Evolutionary conservation across 2,888 invertebrate genomes (phyloP), one percentile per base, ranked within the genome.

Genomic region (Ypsolopha scabrella): DNA sequence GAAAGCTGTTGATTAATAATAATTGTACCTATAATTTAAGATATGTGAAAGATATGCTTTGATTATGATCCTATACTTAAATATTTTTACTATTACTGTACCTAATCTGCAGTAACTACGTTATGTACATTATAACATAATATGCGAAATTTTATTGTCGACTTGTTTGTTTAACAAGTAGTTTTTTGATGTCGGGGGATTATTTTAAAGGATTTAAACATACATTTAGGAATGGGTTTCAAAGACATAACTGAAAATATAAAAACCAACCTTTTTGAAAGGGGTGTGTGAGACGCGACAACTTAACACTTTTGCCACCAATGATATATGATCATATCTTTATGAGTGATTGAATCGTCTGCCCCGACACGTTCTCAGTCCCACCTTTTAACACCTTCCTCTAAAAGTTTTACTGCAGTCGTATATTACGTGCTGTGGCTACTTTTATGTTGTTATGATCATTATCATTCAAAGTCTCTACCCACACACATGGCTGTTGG

Each of bases 341-440:
- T 69, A 79, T 83, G 83, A 85, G 81, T 82, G 83, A 85, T 85
- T 79, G 83, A 82, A 82, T 85, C 79, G 77, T 83, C 79, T 75
- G 71, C 71, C 72, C 71, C 62, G 80, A 82, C 83, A 83, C 80
- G 81, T 80, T 72, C 78, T 67, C 70, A 66, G 72, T 63, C 65
- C 67, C 68, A 72, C 75, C 82, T 83, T 83, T 85, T 85, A 80
- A 85, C 83, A 80, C 83, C 85, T 83, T 76, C 81, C 72, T 80
- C 75, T 70, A 71, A 77, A 80, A 80, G 77, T 78, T 85, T 83
- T 82, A 83, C 80, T 72, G 73, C 79, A 65, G 68, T 78, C 79
- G 76, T 82, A 82, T 82, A 81, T 81, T 74, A 80, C 74, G 74
- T 64, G 62, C 70, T 67, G 68, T 80, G 74, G 76, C 79, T 73